These are phyloP conservation scores for Ovis canadensis DNA, from an alignment of 2,113 vertebrate genomes.

Conservation along the genomic window DNA sequence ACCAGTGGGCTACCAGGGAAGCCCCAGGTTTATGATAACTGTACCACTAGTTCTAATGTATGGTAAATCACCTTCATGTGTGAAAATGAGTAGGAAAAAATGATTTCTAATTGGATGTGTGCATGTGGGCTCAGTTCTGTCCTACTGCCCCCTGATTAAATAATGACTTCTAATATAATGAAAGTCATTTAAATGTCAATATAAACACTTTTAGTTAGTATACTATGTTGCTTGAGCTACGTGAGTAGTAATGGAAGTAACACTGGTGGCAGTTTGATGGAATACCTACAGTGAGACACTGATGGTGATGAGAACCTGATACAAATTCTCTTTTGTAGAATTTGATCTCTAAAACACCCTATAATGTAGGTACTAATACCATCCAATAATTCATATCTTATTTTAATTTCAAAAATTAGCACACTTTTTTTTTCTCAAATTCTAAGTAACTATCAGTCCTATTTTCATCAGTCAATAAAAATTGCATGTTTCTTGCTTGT, in stretches of 20 bases:
- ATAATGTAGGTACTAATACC: not conserved
- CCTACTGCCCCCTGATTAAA: not conserved
- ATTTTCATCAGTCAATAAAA: not conserved
- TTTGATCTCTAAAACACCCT: not conserved
- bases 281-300: not conserved
- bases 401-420: conserved; percentile 5
- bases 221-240: not conserved
- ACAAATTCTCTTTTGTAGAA: not conserved
- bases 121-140: not conserved
- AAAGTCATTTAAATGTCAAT: not conserved
- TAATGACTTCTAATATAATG: not conserved
- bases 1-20: not conserved
- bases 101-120: not conserved
- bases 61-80: not conserved
- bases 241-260: not conserved
- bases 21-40: not conserved
- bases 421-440: not conserved
- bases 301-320: not conserved
- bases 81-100: not conserved
- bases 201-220: not conserved
- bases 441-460: not conserved
- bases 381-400: not conserved
- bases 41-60: not conserved
- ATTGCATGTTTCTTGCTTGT: conserved; percentile 14
- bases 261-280: not conserved